Conservation (phyloP, 2,113 vertebrate species). For the Zingel zingel region DNA sequence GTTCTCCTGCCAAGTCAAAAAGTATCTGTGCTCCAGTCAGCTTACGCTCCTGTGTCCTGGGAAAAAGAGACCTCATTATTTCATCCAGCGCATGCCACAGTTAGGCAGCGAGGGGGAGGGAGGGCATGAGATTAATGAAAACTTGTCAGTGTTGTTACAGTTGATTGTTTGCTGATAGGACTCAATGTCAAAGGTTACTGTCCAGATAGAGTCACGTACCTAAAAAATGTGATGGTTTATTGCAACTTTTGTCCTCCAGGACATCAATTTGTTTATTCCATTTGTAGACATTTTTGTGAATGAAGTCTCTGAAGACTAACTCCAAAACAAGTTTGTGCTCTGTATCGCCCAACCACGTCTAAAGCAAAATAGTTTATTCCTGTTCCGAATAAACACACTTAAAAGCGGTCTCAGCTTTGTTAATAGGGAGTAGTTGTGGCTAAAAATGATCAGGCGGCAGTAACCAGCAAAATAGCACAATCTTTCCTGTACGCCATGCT, state of each 20-base stretch:
- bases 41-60: not conserved
- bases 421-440: not conserved
- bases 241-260: not conserved
- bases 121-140: not conserved
- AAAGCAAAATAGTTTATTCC: not conserved
- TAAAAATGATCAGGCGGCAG: not conserved
- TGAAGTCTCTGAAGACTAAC: not conserved
- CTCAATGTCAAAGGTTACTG: not conserved
- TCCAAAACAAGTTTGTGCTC: not conserved
- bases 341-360: not conserved
- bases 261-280: not conserved
- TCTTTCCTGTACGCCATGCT: too few species aligned
- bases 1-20: slow-evolving; percentile 29
- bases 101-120: not conserved
- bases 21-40: slow-evolving; percentile 14
- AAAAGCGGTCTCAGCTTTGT: not conserved
- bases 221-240: not conserved
- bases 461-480: not conserved
- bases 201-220: not conserved
- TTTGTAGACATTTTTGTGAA: not conserved
- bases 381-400: not conserved
- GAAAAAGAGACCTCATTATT: slow-evolving; percentile 42
- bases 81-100: not conserved
- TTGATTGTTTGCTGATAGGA: slow-evolving; percentile 1
- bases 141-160: not conserved